Evolutionary conservation across 2,113 vertebrate genomes (phyloP).

Genomic region (Caranx ignobilis): DNA sequence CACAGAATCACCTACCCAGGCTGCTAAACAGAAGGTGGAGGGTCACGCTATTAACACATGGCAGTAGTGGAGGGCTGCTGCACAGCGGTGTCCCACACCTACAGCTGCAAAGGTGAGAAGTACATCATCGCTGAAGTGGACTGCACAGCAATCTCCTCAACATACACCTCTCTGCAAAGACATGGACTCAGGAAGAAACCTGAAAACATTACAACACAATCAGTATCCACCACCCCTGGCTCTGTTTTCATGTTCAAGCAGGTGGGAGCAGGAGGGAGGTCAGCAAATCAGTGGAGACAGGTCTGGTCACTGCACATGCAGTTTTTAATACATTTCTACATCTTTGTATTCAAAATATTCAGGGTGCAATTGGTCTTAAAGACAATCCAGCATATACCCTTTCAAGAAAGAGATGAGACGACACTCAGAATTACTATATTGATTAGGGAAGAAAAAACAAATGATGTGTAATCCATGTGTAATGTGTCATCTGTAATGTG

Average conservation of each 20-base stretch:
- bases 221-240: not conserved
- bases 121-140: constrained; percentile 1
- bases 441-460: too few species aligned
- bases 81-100: constrained; percentile 9
- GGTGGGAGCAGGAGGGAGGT: not conserved
- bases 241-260: not conserved
- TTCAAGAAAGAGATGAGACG: too few species aligned
- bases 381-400: too few species aligned
- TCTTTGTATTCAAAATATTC: too few species aligned
- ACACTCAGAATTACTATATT: too few species aligned
- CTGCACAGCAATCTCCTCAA: not conserved
- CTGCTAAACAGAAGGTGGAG: constrained; percentile 41
- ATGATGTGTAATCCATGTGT: not conserved
- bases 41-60: constrained; percentile 24
- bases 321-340: not conserved
- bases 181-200: not conserved
- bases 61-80: constrained; percentile 22
- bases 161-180: not conserved
- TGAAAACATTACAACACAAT: not conserved
- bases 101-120: constrained; percentile 24
- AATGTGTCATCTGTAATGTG: not conserved
- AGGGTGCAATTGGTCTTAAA: too few species aligned
- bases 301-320: not conserved
- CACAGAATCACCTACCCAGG: constrained; percentile 10
- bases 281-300: not conserved